Evolutionary conservation across 2,888 invertebrate genomes (phyloP).

Genomic region (Diadegma fenestrale): DNA sequence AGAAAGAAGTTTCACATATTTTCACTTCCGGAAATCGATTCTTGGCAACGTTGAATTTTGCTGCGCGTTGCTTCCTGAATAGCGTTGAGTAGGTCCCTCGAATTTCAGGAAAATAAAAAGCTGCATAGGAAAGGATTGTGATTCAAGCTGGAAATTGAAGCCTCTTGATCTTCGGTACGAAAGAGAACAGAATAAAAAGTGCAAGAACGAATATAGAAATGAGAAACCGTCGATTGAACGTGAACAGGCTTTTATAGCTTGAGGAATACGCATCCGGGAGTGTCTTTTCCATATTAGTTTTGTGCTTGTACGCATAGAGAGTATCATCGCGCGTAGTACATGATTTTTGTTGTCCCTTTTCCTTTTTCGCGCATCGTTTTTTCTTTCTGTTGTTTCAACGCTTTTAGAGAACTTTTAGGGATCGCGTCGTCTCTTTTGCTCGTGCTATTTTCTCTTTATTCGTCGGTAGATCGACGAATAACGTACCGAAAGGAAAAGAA

Average conservation of each 20-base stretch:
- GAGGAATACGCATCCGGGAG: conserved; percentile 43
- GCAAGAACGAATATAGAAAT: conserved; percentile 15
- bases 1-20: not conserved
- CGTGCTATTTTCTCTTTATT: conserved; percentile 16
- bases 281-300: conserved; percentile 31
- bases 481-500: conserved; percentile 13
- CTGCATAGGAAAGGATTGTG: not conserved
- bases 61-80: not conserved
- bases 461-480: conserved; percentile 18
- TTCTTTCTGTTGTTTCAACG: conserved; percentile 7
- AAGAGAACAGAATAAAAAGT: conserved; percentile 27
- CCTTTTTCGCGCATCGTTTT: conserved; percentile 4
- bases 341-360: conserved; percentile 1
- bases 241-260: conserved; percentile 49
- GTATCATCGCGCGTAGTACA: conserved; percentile 19
- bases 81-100: not conserved
- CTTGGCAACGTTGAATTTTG: not conserved
- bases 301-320: conserved; percentile 22
- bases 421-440: conserved; percentile 2
- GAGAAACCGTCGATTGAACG: conserved; percentile 47
- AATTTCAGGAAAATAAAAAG: not conserved
- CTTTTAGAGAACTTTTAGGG: conserved; percentile 27
- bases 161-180: not conserved
- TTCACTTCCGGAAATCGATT: not conserved
- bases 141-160: conserved; percentile 2